phyloP scores from a whole-genome alignment of 2,888 invertebrate genomes.

The Tenodera sinensis region DNA sequence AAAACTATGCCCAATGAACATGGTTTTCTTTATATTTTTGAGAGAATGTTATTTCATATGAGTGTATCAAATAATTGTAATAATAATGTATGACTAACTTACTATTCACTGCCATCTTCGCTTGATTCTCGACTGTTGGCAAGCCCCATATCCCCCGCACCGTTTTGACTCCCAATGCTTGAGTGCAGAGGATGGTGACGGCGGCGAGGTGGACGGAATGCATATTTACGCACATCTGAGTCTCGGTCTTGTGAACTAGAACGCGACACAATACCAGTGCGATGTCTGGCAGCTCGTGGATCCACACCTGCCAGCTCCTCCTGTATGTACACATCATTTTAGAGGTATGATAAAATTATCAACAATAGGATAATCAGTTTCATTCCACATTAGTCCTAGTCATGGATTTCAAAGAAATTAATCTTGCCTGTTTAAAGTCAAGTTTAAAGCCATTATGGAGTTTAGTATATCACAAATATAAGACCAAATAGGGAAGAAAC shows the following conservation, averaged over 20 bases:
- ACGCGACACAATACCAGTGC: slow-evolving; percentile 37
- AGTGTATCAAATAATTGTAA: background rate
- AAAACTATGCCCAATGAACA: too few relatives aligned
- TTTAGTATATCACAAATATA: too few relatives aligned
- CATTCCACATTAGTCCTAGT: background rate
- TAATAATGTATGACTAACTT: background rate
- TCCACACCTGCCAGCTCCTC: slow-evolving; percentile 62
- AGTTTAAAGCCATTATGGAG: too few relatives aligned
- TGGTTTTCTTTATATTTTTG: too few relatives aligned
- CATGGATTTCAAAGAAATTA: background rate
- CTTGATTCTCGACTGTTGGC: slow-evolving; percentile 37
- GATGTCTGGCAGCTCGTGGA: slow-evolving; percentile 42
- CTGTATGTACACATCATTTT: slow-evolving; percentile 40
- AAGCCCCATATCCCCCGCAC: background rate
- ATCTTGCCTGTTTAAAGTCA: background rate
- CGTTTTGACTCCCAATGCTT: background rate
- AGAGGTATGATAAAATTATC: background rate
- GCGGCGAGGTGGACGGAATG: slow-evolving; percentile 42
- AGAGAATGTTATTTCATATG: background rate
- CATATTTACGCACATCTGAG: slow-evolving; percentile 30
- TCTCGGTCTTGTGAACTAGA: slow-evolving; percentile 44
- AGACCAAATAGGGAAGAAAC: too few relatives aligned
- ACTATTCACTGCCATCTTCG: slow-evolving; percentile 33
- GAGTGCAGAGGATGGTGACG: background rate
- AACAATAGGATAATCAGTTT: background rate